Evolutionary conservation across 2,113 vertebrate species (phyloP).

Genomic region (Phycodurus eques): DNA sequence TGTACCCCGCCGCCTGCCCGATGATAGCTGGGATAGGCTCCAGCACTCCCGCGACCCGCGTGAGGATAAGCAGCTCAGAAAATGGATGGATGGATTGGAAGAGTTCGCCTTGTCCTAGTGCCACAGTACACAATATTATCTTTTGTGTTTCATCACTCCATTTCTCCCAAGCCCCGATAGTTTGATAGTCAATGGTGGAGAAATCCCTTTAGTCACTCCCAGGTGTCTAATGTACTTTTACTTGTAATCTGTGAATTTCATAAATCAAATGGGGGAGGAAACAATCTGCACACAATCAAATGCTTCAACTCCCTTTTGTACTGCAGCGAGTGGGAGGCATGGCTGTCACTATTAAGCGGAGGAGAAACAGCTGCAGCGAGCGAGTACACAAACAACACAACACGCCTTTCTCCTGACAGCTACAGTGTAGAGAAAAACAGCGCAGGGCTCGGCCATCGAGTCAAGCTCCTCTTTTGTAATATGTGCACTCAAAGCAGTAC

Average conservation of each 20-base stretch:
- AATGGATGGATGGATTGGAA: constrained; percentile 37
- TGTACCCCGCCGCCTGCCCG: too few relatives aligned
- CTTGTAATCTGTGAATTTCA: constrained; percentile 68
- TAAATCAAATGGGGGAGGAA: constrained; percentile 51
- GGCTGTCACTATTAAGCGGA: constrained; percentile 46
- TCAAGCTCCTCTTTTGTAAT: constrained; percentile 42
- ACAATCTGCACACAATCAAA: constrained; percentile 55
- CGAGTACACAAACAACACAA: constrained; percentile 35
- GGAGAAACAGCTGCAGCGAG: constrained; percentile 48
- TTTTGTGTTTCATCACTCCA: constrained; percentile 38
- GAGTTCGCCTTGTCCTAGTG: constrained; percentile 59
- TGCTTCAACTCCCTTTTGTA: constrained; percentile 56
- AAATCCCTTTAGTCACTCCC: constrained; percentile 58
- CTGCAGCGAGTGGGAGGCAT: constrained; percentile 30
- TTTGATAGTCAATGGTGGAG: constrained; percentile 54
- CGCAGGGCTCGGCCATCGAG: constrained; percentile 46
- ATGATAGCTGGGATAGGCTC: too few relatives aligned
- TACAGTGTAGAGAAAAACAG: constrained; percentile 41
- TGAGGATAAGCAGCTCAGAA: too few relatives aligned
- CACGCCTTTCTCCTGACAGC: constrained; percentile 44
- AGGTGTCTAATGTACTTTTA: constrained; percentile 64
- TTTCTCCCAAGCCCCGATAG: constrained; percentile 57
- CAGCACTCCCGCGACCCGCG: too few relatives aligned
- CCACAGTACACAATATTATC: constrained; percentile 60
- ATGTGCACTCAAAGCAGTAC: constrained; percentile 68